These are phyloP conservation scores for Troilus luridus DNA, from an alignment of 2,888 invertebrate genomes.

Conservation along the genomic window DNA sequence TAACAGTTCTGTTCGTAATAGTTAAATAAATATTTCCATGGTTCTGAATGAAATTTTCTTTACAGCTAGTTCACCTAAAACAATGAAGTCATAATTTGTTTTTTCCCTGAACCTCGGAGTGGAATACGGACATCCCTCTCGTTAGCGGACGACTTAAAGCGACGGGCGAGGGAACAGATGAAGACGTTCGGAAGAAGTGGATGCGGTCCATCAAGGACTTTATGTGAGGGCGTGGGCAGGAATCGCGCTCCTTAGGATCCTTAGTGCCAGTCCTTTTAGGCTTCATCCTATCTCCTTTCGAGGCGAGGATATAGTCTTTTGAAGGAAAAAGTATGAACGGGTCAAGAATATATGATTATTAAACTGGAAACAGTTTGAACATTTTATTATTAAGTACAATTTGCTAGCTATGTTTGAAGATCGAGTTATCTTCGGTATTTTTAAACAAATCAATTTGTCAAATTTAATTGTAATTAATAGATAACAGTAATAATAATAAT, in stretches of 20 bases:
- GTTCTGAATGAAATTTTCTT: neutral
- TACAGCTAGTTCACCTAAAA: neutral
- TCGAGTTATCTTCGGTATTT: neutral
- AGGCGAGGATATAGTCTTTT: neutral
- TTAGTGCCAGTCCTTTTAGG: neutral
- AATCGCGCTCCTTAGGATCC: neutral
- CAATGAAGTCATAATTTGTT: slow-evolving; percentile 18
- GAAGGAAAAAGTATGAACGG: neutral
- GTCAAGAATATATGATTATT: neutral
- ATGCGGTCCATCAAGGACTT: slow-evolving; percentile 16
- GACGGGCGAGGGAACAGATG: neutral
- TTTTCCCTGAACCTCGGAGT: neutral
- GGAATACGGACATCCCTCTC: slow-evolving; percentile 4
- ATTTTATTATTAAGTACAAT: neutral
- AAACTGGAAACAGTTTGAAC: neutral
- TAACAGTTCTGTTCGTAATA: neutral
- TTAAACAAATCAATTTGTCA: too few relatives aligned
- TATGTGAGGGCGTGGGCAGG: neutral
- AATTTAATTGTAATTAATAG: too few relatives aligned
- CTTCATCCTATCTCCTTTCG: neutral
- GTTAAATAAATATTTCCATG: neutral
- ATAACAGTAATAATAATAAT: too few relatives aligned
- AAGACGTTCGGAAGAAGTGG: slow-evolving; percentile 43
- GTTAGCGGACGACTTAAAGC: neutral
- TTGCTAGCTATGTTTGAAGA: neutral